Evolutionary conservation across 2,888 invertebrate genomes (phyloP).

Genomic region (Drosophila siamana): DNA sequence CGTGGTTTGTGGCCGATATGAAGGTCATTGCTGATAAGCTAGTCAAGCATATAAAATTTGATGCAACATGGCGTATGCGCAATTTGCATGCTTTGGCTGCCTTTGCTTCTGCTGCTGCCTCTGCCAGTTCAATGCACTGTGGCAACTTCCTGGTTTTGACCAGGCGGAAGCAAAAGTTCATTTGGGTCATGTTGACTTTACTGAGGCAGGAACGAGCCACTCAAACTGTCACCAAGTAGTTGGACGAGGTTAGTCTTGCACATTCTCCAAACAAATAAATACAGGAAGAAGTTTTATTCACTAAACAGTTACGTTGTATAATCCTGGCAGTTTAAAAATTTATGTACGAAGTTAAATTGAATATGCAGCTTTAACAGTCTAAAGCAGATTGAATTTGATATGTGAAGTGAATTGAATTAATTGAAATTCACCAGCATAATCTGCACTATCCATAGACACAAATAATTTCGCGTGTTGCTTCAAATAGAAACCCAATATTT

Average conservation of each 20-base stretch:
- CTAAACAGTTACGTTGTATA: background rate
- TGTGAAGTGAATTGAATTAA: background rate
- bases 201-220: background rate
- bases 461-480: background rate
- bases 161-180: constrained; percentile 60
- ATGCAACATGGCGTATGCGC: constrained; percentile 43
- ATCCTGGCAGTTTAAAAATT: too few species aligned
- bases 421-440: background rate
- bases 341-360: too few species aligned
- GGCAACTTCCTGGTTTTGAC: constrained; percentile 62
- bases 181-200: constrained; percentile 56
- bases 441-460: too few species aligned
- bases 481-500: background rate
- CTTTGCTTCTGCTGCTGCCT: constrained; percentile 5
- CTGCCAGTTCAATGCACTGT: constrained; percentile 58
- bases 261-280: background rate
- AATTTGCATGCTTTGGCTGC: constrained; percentile 29
- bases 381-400: too few species aligned
- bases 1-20: constrained; percentile 39
- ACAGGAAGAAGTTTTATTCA: background rate
- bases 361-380: too few species aligned
- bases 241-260: background rate
- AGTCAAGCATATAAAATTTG: constrained; percentile 36
- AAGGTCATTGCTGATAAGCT: constrained; percentile 78
- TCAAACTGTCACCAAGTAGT: constrained; percentile 23